Conservation (phyloP, 2,113 vertebrate species). For the Hemicordylus capensis region DNA sequence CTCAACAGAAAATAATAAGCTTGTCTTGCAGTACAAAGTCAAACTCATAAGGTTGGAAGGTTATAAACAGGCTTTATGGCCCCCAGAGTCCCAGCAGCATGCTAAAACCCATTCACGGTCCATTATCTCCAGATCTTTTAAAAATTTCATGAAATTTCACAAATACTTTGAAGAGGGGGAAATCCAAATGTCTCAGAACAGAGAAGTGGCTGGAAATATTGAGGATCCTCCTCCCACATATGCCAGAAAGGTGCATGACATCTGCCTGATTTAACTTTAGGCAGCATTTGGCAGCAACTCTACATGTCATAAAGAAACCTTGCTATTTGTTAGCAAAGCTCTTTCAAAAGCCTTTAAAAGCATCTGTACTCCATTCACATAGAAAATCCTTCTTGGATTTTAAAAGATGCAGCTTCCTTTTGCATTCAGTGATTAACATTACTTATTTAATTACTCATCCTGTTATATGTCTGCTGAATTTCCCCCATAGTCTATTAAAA, state of each 20-base stretch:
- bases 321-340: background rate
- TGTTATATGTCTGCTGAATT: background rate
- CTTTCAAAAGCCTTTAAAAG: background rate
- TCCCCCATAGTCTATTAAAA: background rate
- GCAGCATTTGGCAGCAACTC: background rate
- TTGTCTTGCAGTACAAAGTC: conserved; percentile 11
- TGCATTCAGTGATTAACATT: background rate
- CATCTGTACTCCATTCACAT: background rate
- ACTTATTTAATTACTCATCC: background rate
- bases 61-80: conserved; percentile 14
- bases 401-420: background rate
- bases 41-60: background rate
- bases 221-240: background rate
- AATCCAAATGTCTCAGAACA: background rate
- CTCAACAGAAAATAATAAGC: background rate
- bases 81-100: background rate
- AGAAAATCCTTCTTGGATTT: background rate
- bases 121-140: conserved; percentile 19
- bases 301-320: background rate
- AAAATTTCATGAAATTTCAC: background rate
- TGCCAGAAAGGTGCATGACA: background rate
- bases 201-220: background rate
- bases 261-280: background rate
- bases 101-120: conserved; percentile 25
- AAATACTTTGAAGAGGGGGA: background rate